Evolutionary conservation across 2,888 invertebrate genomes (phyloP), one percentile per base, ranked within the genome.

Genomic region (Escarpia spicata): DNA sequence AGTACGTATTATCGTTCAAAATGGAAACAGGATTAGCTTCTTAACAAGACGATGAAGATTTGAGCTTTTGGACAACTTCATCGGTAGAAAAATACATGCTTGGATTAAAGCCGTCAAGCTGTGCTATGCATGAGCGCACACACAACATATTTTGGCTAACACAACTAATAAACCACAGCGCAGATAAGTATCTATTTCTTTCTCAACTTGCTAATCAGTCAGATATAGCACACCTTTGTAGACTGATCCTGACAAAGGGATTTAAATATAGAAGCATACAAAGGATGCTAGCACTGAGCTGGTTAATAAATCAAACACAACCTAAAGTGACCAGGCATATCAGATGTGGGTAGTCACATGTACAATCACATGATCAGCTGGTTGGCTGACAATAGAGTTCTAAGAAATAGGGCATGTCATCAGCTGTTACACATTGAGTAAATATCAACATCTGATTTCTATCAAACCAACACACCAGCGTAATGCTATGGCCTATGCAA

Each of bases 371-470:
- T 6, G 75, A 75, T 75, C 75, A 75, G 75, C 26, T 75, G 75
- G 75, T 75, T 75, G n/a, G 75, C n/a, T 75, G 75, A 75, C 75
- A 75, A 75, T 75, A 19, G 75, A 75, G 75, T 75, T 75, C 75
- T 75, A 75, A 75, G 75, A 75, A 75, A 19, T 75, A 75, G 26
- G 15, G 75, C 75, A n/a, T 26, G 75, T 75, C 75, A 75, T 75
- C 75, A 75, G 75, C 75, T 75, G 75, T 75, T 75, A 75, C 75
- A 75, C 75, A 75, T 26, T 75, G 75, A 75, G 75, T 75, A 75
- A 75, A 75, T 75, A 75, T 4, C 26, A 19, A 75, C 75, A 75
- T 75, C 19, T 26, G 75, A n/a, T 26, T 19, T 19, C 75, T 75
- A 75, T 75, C 75, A 75, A 75, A 75, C 75, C 75, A 75, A 19